A percentile compares a stretch with the other conserved stretches of the same genome.
phyloP scores from a whole-genome alignment of 2,888 invertebrate genomes.

The Rhopalosiphum nymphaeae region DNA sequence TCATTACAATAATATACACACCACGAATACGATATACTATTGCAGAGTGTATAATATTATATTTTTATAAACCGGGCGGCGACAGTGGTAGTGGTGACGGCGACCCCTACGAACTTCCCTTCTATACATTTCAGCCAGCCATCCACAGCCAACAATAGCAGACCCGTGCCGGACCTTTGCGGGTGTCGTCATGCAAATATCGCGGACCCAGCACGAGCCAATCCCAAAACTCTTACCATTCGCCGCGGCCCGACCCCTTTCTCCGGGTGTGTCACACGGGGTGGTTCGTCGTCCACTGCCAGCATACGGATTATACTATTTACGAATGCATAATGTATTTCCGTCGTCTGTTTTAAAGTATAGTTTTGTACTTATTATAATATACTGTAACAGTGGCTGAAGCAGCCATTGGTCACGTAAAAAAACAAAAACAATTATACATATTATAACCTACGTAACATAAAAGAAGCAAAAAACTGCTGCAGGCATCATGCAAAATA shows the following conservation, averaged over 20 bases:
- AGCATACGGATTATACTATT: background rate
- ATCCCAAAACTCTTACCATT: background rate
- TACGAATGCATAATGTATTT: background rate
- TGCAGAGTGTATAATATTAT: background rate
- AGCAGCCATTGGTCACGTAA: background rate
- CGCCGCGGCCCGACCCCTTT: constrained; percentile 25
- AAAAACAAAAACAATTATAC: constrained; percentile 17
- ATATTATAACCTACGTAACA: background rate
- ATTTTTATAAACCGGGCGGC: background rate
- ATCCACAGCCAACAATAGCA: background rate
- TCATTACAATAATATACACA: constrained; percentile 30
- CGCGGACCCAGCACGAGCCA: constrained; percentile 50
- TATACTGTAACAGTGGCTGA: background rate
- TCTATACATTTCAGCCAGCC: background rate
- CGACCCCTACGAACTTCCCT: constrained; percentile 6
- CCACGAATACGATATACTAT: background rate
- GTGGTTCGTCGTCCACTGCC: background rate
- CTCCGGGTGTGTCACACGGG: background rate
- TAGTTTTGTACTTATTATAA: background rate
- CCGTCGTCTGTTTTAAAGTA: background rate
- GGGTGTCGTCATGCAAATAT: constrained; percentile 54
- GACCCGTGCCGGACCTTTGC: constrained; percentile 42
- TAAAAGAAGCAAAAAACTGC: constrained; percentile 5
- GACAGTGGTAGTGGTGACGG: background rate
- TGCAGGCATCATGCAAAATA: constrained; percentile 46